These are phyloP conservation scores for Hydropsyche betteni DNA, from an alignment of 2,888 invertebrate species.

Conservation along the genomic window DNA sequence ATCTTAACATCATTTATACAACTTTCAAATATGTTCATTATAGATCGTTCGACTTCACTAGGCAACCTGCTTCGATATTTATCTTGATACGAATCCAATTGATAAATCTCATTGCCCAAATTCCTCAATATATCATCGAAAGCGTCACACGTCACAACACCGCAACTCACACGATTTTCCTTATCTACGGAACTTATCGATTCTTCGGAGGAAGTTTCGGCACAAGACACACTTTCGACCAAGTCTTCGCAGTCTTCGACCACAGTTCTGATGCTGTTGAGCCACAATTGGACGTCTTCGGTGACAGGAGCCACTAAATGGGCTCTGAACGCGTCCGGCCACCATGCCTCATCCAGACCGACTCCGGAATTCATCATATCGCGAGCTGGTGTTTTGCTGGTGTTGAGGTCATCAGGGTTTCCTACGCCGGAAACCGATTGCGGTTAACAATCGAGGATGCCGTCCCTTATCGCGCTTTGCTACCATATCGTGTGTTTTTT, in stretches of 20 bases:
- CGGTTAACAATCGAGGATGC: constrained; percentile 39
- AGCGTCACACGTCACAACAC: constrained; percentile 53
- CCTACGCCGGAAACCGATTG: constrained; percentile 43
- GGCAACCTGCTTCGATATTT: constrained; percentile 55
- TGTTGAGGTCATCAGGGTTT: constrained; percentile 14
- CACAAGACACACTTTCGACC: constrained; percentile 51
- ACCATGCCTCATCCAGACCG: constrained; percentile 39
- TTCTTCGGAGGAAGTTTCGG: constrained; percentile 53
- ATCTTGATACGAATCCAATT: constrained; percentile 63
- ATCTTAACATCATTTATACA: constrained; percentile 60
- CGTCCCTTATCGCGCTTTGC: constrained; percentile 19
- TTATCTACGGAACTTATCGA: constrained; percentile 52
- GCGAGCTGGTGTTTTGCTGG: constrained; percentile 38
- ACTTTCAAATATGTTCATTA: constrained; percentile 64
- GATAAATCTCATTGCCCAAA: constrained; percentile 64
- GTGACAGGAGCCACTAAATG: constrained; percentile 58
- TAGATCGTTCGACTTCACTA: constrained; percentile 55
- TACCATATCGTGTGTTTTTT: too few relatives aligned
- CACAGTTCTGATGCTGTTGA: constrained; percentile 58
- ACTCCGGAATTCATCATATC: constrained; percentile 41
- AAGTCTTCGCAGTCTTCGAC: constrained; percentile 63
- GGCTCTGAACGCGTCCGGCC: constrained; percentile 62
- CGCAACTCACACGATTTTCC: neutral
- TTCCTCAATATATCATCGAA: constrained; percentile 65
- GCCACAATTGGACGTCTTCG: constrained; percentile 58